Conservation (phyloP, 1,140 invertebrate species). For the Himalopsyche phryganea region DNA sequence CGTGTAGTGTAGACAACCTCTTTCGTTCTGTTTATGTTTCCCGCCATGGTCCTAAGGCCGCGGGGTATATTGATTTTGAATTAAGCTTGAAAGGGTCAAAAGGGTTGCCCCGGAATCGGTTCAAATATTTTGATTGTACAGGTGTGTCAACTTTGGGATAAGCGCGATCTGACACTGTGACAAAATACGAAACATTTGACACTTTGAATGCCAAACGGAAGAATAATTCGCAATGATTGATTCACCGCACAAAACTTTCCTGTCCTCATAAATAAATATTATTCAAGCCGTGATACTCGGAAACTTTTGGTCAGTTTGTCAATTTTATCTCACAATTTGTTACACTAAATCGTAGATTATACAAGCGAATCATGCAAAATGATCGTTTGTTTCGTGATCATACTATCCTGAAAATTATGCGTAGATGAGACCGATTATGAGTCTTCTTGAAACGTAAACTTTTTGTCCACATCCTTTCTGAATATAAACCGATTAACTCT, state of each 20-base stretch:
- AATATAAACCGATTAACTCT: no score
- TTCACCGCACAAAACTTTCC: background rate
- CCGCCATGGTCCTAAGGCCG: background rate
- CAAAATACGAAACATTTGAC: background rate
- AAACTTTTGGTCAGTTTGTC: background rate
- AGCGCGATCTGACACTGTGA: background rate
- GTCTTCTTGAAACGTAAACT: no score
- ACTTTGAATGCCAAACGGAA: no score
- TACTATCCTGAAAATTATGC: no score
- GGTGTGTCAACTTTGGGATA: constrained; percentile 17
- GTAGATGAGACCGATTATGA: no score
- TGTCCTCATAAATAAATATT: background rate
- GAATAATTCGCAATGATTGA: no score
- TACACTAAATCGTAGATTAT: no score
- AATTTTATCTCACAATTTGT: no score
- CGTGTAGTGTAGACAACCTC: background rate
- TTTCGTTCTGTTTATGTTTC: background rate
- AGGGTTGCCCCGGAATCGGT: constrained; percentile 10
- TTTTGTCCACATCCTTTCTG: no score
- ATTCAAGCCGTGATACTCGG: background rate
- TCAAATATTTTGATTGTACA: constrained; percentile 21
- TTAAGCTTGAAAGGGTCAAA: constrained; percentile 20
- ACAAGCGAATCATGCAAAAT: no score
- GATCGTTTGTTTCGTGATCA: no score
- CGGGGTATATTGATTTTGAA: constrained; percentile 32